phyloP scores from a whole-genome alignment of 2,797 vertebrate genomes.

The Morelia viridis region DNA sequence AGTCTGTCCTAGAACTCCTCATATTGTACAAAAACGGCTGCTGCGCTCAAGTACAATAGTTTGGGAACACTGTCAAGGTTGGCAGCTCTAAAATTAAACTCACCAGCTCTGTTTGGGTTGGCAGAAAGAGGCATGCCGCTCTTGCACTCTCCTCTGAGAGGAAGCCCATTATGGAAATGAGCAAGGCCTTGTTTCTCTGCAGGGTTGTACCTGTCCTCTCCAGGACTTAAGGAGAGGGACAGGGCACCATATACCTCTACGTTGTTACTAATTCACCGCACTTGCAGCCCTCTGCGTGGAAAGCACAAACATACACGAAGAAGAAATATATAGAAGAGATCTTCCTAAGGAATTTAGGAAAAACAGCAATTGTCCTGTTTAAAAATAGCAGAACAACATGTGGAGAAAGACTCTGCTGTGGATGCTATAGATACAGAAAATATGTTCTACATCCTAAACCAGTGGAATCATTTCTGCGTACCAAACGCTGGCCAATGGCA shows the following conservation, averaged over 20 bases:
- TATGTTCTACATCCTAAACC: neutral
- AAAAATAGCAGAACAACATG: neutral
- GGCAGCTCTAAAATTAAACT: slow-evolving; percentile 5
- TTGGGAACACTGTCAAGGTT: neutral
- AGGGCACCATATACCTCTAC: neutral
- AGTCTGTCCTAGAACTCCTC: slow-evolving; percentile 11
- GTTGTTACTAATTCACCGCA: neutral
- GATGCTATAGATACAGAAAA: neutral
- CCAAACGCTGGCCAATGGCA: neutral
- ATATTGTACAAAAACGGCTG: slow-evolving; percentile 20
- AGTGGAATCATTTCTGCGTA: neutral
- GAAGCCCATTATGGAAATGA: slow-evolving; percentile 15
- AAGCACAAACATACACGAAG: slow-evolving; percentile 13
- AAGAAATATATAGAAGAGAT: slow-evolving; percentile 39
- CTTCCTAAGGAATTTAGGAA: neutral
- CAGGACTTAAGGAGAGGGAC: neutral
- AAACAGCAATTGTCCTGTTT: neutral
- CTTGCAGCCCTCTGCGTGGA: neutral
- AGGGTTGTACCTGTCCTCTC: neutral
- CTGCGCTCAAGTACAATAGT: accelerated
- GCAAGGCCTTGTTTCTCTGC: slow-evolving; percentile 16
- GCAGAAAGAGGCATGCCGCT: neutral
- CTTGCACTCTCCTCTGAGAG: neutral
- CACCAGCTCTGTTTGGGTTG: neutral
- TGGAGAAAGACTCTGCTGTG: neutral